Percentiles rank a stretch among this genome's conserved stretches.
These are phyloP conservation scores for Amphiprion percula DNA, from an alignment of 2,113 vertebrate genomes.

Conservation along the genomic window DNA sequence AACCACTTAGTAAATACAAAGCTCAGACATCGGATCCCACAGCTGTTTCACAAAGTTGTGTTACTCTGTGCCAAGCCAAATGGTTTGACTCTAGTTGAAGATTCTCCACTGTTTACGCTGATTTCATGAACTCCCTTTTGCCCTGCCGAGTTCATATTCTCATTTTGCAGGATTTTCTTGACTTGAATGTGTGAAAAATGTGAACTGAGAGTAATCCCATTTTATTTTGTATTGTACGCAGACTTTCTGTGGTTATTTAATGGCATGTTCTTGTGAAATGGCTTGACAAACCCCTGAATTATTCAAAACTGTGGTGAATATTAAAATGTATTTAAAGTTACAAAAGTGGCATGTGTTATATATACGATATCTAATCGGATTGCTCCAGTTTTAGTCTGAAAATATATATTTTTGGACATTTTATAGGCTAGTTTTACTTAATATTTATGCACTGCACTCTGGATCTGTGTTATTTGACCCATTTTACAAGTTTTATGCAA, in stretches of 20 bases:
- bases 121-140: conserved; percentile 44
- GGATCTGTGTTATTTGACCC: neutral
- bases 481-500: no score
- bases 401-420: no score
- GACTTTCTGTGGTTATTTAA: neutral
- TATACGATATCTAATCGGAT: no score
- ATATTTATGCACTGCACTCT: no score
- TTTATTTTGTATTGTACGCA: neutral
- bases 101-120: conserved; percentile 34
- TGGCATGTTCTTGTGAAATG: neutral
- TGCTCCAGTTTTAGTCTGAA: no score
- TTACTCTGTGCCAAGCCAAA: conserved; percentile 28
- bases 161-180: neutral
- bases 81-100: conserved; percentile 56
- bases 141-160: conserved; percentile 10
- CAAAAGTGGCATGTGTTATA: no score
- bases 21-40: conserved; percentile 47
- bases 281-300: neutral
- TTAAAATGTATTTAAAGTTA: no score
- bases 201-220: neutral
- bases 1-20: conserved; percentile 54
- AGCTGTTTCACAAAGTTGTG: conserved; percentile 48
- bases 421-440: no score
- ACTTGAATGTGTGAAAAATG: neutral
- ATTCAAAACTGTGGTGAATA: no score